These are phyloP conservation scores for Acanthosepion pharaonis DNA, from an alignment of 2,888 invertebrate genomes.

Conservation along the genomic window DNA sequence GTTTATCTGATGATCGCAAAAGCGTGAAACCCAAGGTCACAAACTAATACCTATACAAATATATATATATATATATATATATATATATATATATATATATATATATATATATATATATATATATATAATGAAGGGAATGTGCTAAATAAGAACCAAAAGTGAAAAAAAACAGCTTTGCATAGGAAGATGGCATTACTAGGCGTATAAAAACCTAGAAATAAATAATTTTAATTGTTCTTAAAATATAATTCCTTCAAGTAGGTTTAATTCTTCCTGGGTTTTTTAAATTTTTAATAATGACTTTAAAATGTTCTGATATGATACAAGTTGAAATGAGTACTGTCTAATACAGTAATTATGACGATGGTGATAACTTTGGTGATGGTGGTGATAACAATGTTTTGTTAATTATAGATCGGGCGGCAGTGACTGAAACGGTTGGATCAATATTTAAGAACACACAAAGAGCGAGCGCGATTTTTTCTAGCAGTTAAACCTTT, in stretches of 20 bases:
- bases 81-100: background rate
- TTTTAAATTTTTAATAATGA: background rate
- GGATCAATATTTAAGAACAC: background rate
- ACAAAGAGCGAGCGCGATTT: constrained; percentile 22
- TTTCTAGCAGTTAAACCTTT: background rate
- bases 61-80: too few species aligned
- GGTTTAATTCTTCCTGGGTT: background rate
- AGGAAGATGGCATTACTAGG: background rate
- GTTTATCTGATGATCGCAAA: too few species aligned
- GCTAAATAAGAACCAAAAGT: background rate
- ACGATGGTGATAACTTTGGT: background rate
- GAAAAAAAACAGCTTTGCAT: background rate
- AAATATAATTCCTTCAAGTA: background rate
- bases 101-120: too few species aligned
- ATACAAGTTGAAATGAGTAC: background rate
- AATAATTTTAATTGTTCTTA: background rate
- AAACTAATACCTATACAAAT: too few species aligned
- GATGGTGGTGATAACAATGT: background rate
- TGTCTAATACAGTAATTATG: background rate
- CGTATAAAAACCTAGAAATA: background rate
- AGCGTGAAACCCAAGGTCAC: too few species aligned
- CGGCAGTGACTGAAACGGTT: background rate
- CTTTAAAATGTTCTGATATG: background rate
- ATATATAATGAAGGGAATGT: background rate
- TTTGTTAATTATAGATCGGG: background rate